Conservation (phyloP, 23 tunicate genomes). For the Trididemnum clinides region DNA sequence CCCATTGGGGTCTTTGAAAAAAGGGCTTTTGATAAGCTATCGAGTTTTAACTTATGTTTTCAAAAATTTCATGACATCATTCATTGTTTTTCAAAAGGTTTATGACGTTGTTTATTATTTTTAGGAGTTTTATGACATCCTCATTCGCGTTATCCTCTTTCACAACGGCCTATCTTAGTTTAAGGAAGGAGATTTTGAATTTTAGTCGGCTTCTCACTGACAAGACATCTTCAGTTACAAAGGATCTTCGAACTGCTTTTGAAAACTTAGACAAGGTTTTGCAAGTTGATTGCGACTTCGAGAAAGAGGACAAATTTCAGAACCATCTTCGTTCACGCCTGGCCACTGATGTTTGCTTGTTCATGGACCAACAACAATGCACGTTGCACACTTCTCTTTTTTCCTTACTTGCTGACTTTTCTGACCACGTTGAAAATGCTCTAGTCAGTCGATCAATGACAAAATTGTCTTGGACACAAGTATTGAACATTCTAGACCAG, state of each 20-base stretch:
- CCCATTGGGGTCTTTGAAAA: too few species aligned
- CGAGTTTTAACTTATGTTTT: too few species aligned
- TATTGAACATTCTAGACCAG: neutral
- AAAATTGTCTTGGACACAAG: neutral
- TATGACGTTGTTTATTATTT: too few species aligned
- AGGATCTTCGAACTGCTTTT: neutral
- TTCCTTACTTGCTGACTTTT: neutral
- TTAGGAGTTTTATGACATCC: too few species aligned
- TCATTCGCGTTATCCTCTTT: conserved; percentile 25
- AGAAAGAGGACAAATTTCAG: conserved; percentile 9
- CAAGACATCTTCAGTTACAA: neutral
- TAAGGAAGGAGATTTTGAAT: neutral
- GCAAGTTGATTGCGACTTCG: neutral
- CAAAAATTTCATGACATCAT: too few species aligned
- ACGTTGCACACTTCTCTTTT: neutral
- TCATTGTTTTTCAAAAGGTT: too few species aligned
- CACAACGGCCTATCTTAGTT: neutral
- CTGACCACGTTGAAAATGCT: neutral
- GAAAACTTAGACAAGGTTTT: conserved; percentile 22
- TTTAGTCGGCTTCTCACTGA: neutral
- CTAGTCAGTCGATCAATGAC: neutral
- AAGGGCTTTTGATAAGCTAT: too few species aligned
- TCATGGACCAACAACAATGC: neutral
- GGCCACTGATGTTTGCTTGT: neutral
- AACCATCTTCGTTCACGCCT: neutral